Conservation (phyloP, 1,140 invertebrate species). For the Drosophila bocki region DNA sequence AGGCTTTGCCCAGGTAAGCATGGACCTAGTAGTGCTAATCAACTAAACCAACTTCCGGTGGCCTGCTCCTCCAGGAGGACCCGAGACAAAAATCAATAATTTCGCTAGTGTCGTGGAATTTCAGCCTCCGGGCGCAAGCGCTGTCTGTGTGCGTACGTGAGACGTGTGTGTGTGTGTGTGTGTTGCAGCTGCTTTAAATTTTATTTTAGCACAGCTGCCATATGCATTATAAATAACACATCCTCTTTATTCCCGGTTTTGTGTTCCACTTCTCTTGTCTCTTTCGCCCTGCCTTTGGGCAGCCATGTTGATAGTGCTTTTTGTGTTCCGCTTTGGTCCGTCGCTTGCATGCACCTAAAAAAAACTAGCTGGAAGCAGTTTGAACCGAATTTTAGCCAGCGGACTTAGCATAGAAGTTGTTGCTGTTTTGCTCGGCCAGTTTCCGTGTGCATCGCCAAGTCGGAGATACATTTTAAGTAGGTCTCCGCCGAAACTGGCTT, state of each 20-base stretch:
- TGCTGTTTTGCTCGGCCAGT: constrained; percentile 34
- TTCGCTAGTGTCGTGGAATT: constrained; percentile 62
- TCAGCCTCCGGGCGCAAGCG: constrained; percentile 45
- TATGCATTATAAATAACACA: constrained; percentile 67
- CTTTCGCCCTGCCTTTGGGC: constrained; percentile 13
- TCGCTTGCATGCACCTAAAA: constrained; percentile 52
- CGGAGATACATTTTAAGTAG: constrained; percentile 54
- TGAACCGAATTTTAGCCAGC: constrained; percentile 56
- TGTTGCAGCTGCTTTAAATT: constrained; percentile 63
- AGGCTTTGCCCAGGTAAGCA: constrained; percentile 21
- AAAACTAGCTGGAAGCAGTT: constrained; percentile 73
- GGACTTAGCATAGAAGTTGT: constrained; percentile 7
- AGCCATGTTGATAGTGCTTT: constrained; percentile 46
- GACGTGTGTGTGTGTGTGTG: constrained; percentile 14
- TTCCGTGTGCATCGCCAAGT: constrained; percentile 49
- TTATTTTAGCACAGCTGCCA: constrained; percentile 64
- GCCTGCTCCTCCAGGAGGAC: no score
- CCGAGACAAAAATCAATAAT: constrained; percentile 30
- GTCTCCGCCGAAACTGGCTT: constrained; percentile 39
- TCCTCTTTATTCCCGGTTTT: constrained; percentile 48
- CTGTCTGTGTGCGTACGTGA: constrained; percentile 19
- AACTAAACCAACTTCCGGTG: background rate
- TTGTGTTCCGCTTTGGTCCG: constrained; percentile 34
- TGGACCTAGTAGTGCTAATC: background rate
- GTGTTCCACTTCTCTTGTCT: constrained; percentile 5